Conservation (phyloP, 1,140 invertebrate species). For the Lucilia cuprina region DNA sequence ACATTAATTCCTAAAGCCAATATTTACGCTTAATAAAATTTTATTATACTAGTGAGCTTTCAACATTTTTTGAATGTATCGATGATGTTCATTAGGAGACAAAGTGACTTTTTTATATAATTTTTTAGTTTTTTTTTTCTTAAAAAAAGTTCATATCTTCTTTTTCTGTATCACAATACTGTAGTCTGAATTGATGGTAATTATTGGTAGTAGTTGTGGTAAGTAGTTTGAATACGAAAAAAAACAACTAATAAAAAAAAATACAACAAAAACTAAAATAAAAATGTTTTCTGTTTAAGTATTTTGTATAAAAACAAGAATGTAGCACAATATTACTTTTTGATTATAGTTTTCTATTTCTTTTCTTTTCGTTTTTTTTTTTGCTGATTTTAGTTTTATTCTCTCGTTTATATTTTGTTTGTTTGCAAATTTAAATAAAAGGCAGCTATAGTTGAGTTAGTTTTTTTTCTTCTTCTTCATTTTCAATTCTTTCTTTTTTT, state of each 20-base stretch:
- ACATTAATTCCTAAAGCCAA: neutral
- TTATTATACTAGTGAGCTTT: neutral
- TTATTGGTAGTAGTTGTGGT: neutral
- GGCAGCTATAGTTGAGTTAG: neutral
- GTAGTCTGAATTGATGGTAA: neutral
- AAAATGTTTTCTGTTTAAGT: neutral
- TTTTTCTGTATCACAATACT: neutral
- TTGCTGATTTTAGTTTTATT: conserved; percentile 8
- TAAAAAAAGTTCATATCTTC: neutral
- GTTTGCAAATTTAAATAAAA: conserved; percentile 12
- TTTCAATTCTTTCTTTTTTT: conserved; percentile 1
- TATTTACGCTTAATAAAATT: neutral
- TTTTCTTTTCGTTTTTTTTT: conserved; percentile 2
- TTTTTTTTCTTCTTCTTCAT: conserved; percentile 16
- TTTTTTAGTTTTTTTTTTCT: neutral
- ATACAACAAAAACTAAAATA: neutral
- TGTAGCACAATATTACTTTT: conserved; percentile 59
- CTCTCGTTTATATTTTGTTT: neutral
- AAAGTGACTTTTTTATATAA: neutral
- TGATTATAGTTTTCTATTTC: conserved; percentile 49
- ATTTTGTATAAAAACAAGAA: conserved; percentile 13
- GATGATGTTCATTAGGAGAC: neutral
- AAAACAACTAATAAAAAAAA: neutral
- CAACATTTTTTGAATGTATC: neutral
- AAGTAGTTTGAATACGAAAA: neutral